Conservation (phyloP, 35 echinoderm and acorn worm genomes). For the Strongylocentrotus purpuratus region DNA sequence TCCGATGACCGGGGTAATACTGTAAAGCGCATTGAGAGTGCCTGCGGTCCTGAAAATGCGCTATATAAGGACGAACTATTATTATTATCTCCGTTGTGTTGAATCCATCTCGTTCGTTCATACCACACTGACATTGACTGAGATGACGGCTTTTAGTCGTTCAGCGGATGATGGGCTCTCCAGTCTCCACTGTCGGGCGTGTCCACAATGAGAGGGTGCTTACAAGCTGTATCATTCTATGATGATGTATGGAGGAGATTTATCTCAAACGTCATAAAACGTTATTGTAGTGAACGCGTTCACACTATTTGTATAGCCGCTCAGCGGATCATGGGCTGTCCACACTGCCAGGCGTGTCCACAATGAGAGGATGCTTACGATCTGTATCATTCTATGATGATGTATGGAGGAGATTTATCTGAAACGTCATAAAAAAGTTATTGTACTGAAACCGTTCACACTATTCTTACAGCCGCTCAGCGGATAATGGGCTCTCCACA, state of each 20-base stretch:
- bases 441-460: background rate
- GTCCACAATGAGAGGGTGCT: background rate
- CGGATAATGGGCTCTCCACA: background rate
- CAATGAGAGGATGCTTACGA: background rate
- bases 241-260: background rate
- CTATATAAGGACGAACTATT: too few species aligned
- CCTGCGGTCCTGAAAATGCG: too few species aligned
- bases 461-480: background rate
- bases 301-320: background rate
- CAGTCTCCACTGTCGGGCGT: background rate
- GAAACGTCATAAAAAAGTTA: background rate
- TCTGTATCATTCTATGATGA: background rate
- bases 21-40: too few species aligned
- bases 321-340: background rate
- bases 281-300: background rate
- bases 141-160: constrained; percentile 15
- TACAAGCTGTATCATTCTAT: background rate
- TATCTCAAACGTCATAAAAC: background rate
- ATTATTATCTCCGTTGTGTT: too few species aligned
- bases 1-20: too few species aligned
- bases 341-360: background rate
- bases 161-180: background rate
- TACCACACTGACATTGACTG: background rate
- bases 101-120: too few species aligned
- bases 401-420: background rate